Conservation (phyloP, 2,797 vertebrate species). For the Sciurus vulgaris region DNA sequence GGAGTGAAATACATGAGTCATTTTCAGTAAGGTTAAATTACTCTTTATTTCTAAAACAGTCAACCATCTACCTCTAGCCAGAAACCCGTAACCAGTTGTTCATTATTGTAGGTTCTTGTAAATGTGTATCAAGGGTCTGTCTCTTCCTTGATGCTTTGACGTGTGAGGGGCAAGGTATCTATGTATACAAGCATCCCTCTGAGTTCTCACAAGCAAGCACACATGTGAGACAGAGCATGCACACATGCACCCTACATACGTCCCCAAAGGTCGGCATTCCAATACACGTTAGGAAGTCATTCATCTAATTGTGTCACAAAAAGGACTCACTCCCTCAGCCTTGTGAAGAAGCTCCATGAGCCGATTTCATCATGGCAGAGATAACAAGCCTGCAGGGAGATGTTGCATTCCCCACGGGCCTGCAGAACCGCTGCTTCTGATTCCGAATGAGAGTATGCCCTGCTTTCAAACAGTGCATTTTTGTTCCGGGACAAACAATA, state of each 20-base stretch:
- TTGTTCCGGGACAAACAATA: constrained; percentile 80
- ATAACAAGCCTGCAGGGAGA: constrained; percentile 11
- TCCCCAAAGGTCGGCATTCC: constrained; percentile 4
- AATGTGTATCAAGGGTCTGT: neutral
- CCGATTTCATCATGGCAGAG: neutral
- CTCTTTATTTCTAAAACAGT: constrained; percentile 45
- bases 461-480: constrained; percentile 83
- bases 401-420: constrained; percentile 58
- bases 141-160: neutral
- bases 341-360: neutral
- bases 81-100: constrained; percentile 38
- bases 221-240: neutral
- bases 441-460: constrained; percentile 77
- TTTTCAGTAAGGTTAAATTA: constrained; percentile 69
- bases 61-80: neutral
- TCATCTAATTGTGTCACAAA: neutral
- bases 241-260: constrained; percentile 29
- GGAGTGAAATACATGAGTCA: constrained; percentile 48
- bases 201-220: neutral
- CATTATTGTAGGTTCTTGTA: constrained; percentile 4
- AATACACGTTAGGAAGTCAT: neutral
- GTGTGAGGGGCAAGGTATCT: constrained; percentile 1
- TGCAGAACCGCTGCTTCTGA: constrained; percentile 83
- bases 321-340: neutral
- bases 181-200: neutral